Evolutionary conservation across 2,113 vertebrate genomes (phyloP), one percentile per base, ranked within the genome.

Genomic region (Channa argus): DNA sequence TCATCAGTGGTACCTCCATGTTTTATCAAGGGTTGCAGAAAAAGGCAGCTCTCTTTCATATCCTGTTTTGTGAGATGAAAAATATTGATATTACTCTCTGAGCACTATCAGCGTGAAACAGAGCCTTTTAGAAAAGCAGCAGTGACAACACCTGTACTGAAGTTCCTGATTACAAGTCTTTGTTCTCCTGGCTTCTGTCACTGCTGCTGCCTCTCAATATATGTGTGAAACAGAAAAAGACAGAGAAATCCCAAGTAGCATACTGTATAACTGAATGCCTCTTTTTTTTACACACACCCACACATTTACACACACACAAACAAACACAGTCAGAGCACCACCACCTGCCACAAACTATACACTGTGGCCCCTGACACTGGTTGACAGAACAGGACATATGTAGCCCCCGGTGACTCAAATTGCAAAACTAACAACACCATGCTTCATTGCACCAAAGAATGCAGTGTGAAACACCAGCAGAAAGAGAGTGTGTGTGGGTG

Each of bases 301-400:
- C 54, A 79, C 24, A 24, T 12, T 75, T 24, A 1, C 24, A 63
- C 43, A 56, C 36, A 37, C 37, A 69, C 44, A 56, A 39, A 70
- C 37, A 67, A 50, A 64, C 7, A 68, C 47, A 70, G 71, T 24
- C 24, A 67, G 43, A 49, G 77, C 73, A 59, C 77, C 11, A 39
- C 86, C 88, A 89, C 85, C 88, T 90, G 91, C 74, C 90, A 91
- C 78, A 61, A 61, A 65, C 68, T 46, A 63, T 80, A 71, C 52
- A 38, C 49, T 33, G 50, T n/a, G 72, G 53, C 62, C 79, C 79
- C 55, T 84, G 86, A 85, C 76, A 67, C 84, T 36, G 59, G 79
- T 85, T 91, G 91, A 89, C 84, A 79, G 55, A 87, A 88, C 41
- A 82, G 81, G 92, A 93, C 92, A 84, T 70, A 79, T 76, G 87